A percentile compares a stretch with the other conserved stretches of the same genome.
phyloP scores from a whole-genome alignment of 2,113 vertebrate species.

The Gymnocephalus cernua region DNA sequence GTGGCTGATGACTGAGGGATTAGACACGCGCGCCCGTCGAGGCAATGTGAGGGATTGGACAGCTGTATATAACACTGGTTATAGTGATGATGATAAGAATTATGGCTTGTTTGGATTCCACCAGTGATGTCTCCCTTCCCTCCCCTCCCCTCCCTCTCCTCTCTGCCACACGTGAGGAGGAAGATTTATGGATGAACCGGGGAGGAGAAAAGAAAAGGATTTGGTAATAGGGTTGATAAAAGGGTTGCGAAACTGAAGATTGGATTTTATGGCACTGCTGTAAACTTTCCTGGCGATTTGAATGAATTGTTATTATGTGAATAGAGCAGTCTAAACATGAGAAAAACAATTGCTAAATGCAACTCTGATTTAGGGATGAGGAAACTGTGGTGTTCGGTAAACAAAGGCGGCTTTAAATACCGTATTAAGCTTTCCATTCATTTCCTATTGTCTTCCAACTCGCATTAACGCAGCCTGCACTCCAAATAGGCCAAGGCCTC shows the following conservation, averaged over 20 bases:
- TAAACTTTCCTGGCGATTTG: constrained; percentile 57
- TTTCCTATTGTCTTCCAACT: constrained; percentile 59
- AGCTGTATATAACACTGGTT: constrained; percentile 43
- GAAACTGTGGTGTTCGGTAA: constrained; percentile 34
- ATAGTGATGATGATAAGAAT: constrained; percentile 65
- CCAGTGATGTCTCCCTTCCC: constrained; percentile 28
- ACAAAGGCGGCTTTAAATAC: constrained; percentile 57
- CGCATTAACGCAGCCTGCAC: constrained; percentile 12
- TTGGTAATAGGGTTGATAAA: constrained; percentile 42
- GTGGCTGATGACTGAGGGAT: constrained; percentile 14
- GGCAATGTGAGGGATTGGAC: constrained; percentile 12
- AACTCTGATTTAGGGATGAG: constrained; percentile 44
- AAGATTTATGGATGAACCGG: constrained; percentile 61
- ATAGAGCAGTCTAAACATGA: constrained; percentile 7
- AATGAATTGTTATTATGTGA: constrained; percentile 47
- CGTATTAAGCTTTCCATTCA: constrained; percentile 56
- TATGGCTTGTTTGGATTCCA: constrained; percentile 71
- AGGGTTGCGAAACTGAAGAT: constrained; percentile 30
- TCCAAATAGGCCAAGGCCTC: constrained; percentile 63
- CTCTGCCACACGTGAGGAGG: constrained; percentile 23
- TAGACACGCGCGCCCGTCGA: constrained; percentile 14
- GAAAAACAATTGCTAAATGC: constrained; percentile 49
- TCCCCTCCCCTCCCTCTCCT: background rate
- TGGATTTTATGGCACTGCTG: constrained; percentile 50
- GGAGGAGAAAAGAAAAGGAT: constrained; percentile 28